Conservation (phyloP, 35 echinoderm and acorn worm genomes). For the Ophiothrix spiculata region DNA sequence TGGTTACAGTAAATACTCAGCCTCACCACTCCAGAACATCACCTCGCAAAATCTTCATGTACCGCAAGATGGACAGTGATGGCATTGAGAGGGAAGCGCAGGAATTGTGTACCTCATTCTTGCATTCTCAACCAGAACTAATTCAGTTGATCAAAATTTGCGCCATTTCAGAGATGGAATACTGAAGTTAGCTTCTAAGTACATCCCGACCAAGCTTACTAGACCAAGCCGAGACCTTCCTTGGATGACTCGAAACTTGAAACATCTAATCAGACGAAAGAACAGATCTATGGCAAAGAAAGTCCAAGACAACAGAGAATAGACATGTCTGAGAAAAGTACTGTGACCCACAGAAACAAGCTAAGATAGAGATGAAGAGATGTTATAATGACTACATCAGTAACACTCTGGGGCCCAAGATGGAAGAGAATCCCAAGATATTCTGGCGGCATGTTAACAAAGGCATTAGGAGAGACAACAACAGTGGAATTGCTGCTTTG, state of each 20-base stretch:
- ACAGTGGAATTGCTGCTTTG: conserved; percentile 1
- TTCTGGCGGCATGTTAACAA: conserved; percentile 9
- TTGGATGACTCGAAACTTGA: neutral
- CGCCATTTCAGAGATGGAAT: neutral
- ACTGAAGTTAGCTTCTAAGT: neutral
- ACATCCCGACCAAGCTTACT: neutral
- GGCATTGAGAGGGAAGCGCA: neutral
- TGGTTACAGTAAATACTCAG: neutral
- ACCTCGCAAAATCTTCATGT: conserved; percentile 14
- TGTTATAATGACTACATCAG: conserved; percentile 33
- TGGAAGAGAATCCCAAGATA: conserved; percentile 29
- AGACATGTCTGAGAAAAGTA: too few species aligned
- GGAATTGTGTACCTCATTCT: neutral
- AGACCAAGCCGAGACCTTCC: neutral
- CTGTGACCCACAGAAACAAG: too few species aligned
- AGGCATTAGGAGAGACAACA: conserved; percentile 9
- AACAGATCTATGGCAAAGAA: too few species aligned
- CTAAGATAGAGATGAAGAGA: conserved; percentile 13
- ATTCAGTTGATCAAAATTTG: neutral
- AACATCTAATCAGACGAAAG: neutral
- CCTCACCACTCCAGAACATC: neutral
- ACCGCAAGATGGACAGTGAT: neutral
- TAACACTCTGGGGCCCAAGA: conserved; percentile 10
- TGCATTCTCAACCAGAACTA: too few species aligned
- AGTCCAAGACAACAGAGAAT: too few species aligned